A percentile compares a stretch with the other conserved stretches of the same genome.
phyloP scores from a whole-genome alignment of 2,113 vertebrate genomes.

The human region GRCh38 chr1:28249501-28250000 shows the following conservation, averaged over 20 bases:
- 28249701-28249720: neutral
- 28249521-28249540: slow-evolving; percentile 29
- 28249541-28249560: slow-evolving; percentile 58
- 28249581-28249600: slow-evolving; percentile 65
- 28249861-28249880: slow-evolving; percentile 6
- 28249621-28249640: slow-evolving; percentile 37
- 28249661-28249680: slow-evolving; percentile 25
- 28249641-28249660: slow-evolving; percentile 35
- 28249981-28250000: slow-evolving; percentile 53
- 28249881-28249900: neutral
- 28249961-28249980: slow-evolving; percentile 15
- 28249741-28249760: neutral
- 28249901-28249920: neutral
- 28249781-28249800: slow-evolving; percentile 27
- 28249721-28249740: neutral
- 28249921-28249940: neutral
- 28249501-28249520: slow-evolving; percentile 36
- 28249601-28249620: slow-evolving; percentile 51
- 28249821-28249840: neutral
- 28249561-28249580: slow-evolving; percentile 65
- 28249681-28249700: neutral
- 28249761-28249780: slow-evolving; percentile 1
- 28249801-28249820: neutral
- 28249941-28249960: neutral
- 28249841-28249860: neutral